These are phyloP conservation scores for Psilopsiagon aymara DNA, from an alignment of 2,113 vertebrate species.

Conservation along the genomic window DNA sequence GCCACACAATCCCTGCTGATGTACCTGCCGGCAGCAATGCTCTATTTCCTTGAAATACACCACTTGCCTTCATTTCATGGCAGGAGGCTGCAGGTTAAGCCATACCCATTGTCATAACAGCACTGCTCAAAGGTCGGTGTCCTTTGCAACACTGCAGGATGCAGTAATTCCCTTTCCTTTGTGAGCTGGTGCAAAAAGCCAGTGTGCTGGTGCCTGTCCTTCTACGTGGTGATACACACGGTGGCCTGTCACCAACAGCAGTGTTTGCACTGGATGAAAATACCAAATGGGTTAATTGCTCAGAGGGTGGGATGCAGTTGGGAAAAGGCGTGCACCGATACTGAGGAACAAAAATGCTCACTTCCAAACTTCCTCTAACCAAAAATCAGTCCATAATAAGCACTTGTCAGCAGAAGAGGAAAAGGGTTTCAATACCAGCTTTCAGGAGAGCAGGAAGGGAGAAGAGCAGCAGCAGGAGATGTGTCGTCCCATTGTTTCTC, in stretches of 20 bases:
- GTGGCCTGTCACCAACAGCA: fast-evolving
- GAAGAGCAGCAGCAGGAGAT: constrained; percentile 3
- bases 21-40: neutral
- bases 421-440: neutral
- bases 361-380: neutral
- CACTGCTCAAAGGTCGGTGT: neutral
- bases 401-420: neutral
- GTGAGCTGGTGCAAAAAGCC: neutral
- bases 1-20: neutral
- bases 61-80: neutral
- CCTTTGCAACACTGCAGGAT: neutral
- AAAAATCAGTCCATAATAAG: constrained; percentile 2
- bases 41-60: neutral
- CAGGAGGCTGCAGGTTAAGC: neutral
- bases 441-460: neutral
- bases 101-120: neutral
- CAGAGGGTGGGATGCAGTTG: neutral
- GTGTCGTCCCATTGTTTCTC: neutral
- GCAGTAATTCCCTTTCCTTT: neutral
- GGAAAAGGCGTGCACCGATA: neutral
- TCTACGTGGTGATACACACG: fast-evolving
- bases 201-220: neutral
- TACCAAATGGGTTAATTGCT: neutral
- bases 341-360: neutral
- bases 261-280: neutral